These are phyloP conservation scores for Lysandra bellargus DNA, from an alignment of 2,888 invertebrate species.

Conservation along the genomic window DNA sequence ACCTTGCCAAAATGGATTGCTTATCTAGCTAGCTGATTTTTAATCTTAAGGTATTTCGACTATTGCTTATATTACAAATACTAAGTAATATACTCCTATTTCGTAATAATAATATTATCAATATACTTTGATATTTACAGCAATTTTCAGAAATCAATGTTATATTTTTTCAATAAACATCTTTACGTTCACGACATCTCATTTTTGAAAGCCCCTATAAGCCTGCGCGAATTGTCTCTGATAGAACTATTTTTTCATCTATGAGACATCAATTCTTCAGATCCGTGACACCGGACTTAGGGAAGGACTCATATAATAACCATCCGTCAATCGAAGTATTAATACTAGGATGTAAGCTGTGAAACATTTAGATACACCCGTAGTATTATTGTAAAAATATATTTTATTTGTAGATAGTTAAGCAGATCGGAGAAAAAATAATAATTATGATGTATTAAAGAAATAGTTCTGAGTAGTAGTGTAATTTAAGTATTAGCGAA, in stretches of 20 bases:
- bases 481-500: too few relatives aligned
- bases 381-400: neutral
- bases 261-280: neutral
- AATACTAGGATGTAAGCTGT: neutral
- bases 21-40: neutral
- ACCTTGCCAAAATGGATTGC: neutral
- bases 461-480: too few relatives aligned
- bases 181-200: neutral
- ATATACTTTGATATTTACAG: too few relatives aligned
- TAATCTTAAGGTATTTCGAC: neutral
- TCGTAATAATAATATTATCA: too few relatives aligned
- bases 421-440: too few relatives aligned
- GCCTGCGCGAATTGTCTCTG: neutral
- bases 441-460: too few relatives aligned
- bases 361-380: neutral
- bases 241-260: neutral
- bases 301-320: conserved; percentile 5
- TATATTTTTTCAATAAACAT: neutral
- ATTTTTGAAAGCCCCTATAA: neutral
- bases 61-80: too few relatives aligned
- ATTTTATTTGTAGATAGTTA: too few relatives aligned
- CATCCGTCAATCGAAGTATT: conserved; percentile 13
- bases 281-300: conserved; percentile 21
- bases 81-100: too few relatives aligned
- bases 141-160: too few relatives aligned